These are phyloP conservation scores for Parnassius smintheus DNA, from an alignment of 2,888 invertebrate species.

Conservation along the genomic window DNA sequence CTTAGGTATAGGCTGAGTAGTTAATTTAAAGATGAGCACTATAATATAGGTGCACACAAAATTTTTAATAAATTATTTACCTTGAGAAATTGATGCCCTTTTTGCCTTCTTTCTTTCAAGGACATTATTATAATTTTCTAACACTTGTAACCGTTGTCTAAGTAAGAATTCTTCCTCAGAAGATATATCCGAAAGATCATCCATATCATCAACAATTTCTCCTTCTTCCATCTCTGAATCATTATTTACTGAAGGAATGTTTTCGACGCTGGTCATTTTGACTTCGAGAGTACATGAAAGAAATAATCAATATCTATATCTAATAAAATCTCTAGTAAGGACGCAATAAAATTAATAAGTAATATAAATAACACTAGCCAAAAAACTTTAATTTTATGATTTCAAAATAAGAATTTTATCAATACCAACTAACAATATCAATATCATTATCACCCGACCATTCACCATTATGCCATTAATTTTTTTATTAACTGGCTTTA, in stretches of 20 bases:
- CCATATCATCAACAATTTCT: slow-evolving; percentile 69
- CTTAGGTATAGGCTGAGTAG: no score
- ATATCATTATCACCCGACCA: no score
- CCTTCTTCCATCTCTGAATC: slow-evolving; percentile 77
- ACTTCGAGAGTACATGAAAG: slow-evolving; percentile 5
- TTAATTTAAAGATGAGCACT: no score
- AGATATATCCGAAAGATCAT: slow-evolving; percentile 72
- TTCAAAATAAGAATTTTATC: no score
- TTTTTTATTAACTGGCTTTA: no score
- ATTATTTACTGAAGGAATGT: slow-evolving; percentile 44
- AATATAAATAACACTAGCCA: no score
- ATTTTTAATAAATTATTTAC: slow-evolving; percentile 37
- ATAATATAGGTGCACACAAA: no score
- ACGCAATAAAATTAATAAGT: no score
- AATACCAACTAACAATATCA: no score
- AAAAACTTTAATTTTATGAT: no score
- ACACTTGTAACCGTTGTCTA: slow-evolving; percentile 65
- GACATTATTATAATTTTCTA: slow-evolving; percentile 74
- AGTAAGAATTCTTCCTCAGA: slow-evolving; percentile 73
- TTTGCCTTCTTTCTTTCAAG: slow-evolving; percentile 74
- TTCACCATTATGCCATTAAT: no score
- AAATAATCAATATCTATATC: neutral
- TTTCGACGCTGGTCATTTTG: slow-evolving; percentile 57
- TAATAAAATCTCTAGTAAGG: neutral
- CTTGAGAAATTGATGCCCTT: slow-evolving; percentile 48